These are phyloP conservation scores for Drymodes brunneopygia DNA, from an alignment of 2,113 vertebrate genomes.

Conservation along the genomic window DNA sequence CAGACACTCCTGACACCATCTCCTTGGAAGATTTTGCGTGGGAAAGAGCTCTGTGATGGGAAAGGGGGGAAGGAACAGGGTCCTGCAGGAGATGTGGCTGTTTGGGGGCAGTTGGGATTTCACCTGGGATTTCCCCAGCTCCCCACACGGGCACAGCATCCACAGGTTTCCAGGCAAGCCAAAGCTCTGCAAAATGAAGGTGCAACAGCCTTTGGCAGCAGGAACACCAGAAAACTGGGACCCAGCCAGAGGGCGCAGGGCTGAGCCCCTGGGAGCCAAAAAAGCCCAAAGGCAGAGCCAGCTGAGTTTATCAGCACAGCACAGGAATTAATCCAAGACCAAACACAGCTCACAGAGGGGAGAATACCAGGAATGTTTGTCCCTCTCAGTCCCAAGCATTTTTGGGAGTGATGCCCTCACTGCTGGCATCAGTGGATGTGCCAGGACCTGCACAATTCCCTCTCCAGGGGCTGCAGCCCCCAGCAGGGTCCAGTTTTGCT, in stretches of 20 bases:
- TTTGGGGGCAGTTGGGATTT: neutral
- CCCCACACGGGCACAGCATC: neutral
- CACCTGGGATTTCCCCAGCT: neutral
- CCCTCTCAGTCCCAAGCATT: neutral
- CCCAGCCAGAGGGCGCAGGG: neutral
- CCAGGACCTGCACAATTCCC: accelerated
- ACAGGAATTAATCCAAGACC: neutral
- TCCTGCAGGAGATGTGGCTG: accelerated
- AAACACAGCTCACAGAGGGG: neutral
- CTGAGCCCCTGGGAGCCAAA: neutral
- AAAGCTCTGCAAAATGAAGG: neutral
- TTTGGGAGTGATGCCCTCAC: neutral
- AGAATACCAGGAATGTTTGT: neutral
- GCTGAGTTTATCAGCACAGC: neutral
- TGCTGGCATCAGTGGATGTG: neutral
- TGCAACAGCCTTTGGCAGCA: neutral
- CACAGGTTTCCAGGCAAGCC: neutral
- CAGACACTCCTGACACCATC: neutral
- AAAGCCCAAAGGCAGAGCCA: neutral
- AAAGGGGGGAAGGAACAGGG: neutral
- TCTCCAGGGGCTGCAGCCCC: neutral
- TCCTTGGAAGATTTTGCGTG: neutral
- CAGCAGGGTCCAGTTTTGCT: neutral
- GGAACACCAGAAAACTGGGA: neutral
- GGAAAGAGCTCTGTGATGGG: neutral